A percentile compares a stretch with the other conserved stretches of the same genome.
Conservation (phyloP, 2,113 vertebrate genomes). For the Reinhardtius hippoglossoides region DNA sequence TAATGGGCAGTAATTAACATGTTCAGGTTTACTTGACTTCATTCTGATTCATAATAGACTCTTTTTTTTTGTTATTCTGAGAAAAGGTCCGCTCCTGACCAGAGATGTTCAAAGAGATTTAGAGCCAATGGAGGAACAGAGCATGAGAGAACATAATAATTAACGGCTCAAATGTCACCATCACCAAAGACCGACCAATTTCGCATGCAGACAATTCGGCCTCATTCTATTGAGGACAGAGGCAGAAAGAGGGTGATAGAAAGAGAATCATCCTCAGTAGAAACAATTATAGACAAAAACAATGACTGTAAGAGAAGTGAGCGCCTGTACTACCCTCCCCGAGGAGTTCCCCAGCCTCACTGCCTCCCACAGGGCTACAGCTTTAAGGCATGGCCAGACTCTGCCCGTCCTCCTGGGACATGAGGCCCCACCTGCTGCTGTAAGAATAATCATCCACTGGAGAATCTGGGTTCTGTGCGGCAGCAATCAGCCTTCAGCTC, state of each 20-base stretch:
- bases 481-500: constrained; percentile 46
- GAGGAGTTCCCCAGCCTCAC: constrained; percentile 40
- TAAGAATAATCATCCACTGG: constrained; percentile 34
- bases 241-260: not conserved
- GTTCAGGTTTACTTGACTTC: constrained; percentile 49
- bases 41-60: constrained; percentile 62
- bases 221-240: constrained; percentile 34
- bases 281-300: constrained; percentile 47
- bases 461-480: constrained; percentile 32
- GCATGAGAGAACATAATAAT: constrained; percentile 74
- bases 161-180: constrained; percentile 75
- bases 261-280: constrained; percentile 12
- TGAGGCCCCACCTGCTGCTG: constrained; percentile 56
- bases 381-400: constrained; percentile 55
- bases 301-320: constrained; percentile 49
- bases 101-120: constrained; percentile 63
- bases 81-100: constrained; percentile 46
- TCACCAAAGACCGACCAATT: constrained; percentile 49
- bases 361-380: constrained; percentile 53
- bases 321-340: constrained; percentile 27
- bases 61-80: constrained; percentile 9
- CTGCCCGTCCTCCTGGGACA: constrained; percentile 39
- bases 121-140: constrained; percentile 48
- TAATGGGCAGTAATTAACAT: constrained; percentile 65
- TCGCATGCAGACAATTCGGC: constrained; percentile 5